Evolutionary conservation across 1,140 invertebrate genomes (phyloP).

Genomic region (Heliconius hermathena): DNA sequence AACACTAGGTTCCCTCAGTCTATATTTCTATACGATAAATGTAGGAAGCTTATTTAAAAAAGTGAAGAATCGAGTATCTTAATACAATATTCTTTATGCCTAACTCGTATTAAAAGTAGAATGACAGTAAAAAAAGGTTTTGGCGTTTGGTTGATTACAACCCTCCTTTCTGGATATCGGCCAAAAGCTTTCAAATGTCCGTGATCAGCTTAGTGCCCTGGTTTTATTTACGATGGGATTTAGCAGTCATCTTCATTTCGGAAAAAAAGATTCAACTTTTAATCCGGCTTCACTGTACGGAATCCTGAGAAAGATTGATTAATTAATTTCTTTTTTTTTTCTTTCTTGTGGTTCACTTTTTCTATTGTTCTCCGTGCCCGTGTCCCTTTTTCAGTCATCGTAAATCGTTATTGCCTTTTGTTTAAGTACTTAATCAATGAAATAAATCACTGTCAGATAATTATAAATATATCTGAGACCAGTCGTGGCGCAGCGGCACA

Average conservation of each 20-base stretch:
- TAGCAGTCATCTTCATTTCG: conserved; percentile 38
- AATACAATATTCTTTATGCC: background rate
- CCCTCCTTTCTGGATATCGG: conserved; percentile 28
- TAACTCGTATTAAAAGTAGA: background rate
- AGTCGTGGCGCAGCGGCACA: too few relatives aligned
- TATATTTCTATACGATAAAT: too few relatives aligned
- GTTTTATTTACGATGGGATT: conserved; percentile 42
- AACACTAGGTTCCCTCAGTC: too few relatives aligned
- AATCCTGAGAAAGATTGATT: conserved; percentile 33
- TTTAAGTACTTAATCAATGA: conserved; percentile 11
- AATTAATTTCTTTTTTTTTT: conserved; percentile 28
- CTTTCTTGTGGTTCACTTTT: conserved; percentile 24
- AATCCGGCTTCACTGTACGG: conserved; percentile 33
- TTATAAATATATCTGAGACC: too few relatives aligned
- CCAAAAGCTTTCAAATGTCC: conserved; percentile 41
- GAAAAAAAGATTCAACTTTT: conserved; percentile 41
- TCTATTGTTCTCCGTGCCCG: background rate
- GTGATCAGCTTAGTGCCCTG: conserved; percentile 39
- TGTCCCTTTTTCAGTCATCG: background rate
- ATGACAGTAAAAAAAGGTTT: background rate
- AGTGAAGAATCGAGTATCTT: background rate
- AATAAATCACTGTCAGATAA: conserved; percentile 5
- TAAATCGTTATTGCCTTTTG: background rate
- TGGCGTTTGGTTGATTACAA: conserved; percentile 15
- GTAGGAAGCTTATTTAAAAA: background rate